Conservation (phyloP, 2,113 vertebrate genomes). For the Ursus arctos region DNA sequence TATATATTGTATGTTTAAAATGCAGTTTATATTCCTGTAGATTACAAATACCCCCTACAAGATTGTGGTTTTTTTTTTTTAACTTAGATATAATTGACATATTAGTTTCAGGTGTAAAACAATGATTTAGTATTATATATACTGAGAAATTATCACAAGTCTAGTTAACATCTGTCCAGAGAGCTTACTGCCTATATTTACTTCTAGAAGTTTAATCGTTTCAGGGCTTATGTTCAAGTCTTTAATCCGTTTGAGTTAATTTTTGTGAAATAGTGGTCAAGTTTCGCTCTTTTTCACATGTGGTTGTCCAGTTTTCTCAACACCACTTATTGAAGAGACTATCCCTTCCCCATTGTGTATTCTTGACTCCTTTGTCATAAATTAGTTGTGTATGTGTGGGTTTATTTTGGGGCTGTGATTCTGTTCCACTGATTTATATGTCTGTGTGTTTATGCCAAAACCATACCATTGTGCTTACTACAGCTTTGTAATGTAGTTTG, state of each 20-base stretch:
- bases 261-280: neutral
- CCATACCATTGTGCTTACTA: neutral
- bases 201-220: neutral
- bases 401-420: neutral
- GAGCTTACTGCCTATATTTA: neutral
- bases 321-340: neutral
- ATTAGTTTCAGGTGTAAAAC: neutral
- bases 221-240: neutral
- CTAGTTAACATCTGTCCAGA: neutral
- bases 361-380: neutral
- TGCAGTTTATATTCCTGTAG: neutral
- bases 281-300: neutral
- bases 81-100: neutral
- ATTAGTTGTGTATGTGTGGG: neutral
- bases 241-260: neutral
- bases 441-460: neutral
- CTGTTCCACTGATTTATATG: neutral
- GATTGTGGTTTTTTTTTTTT: neutral
- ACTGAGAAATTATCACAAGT: neutral
- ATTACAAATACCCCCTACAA: neutral
- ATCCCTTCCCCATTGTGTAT: neutral
- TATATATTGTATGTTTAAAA: neutral
- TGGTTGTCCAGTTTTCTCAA: neutral
- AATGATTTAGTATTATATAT: neutral
- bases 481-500: neutral